phyloP scores from a whole-genome alignment of 1,140 invertebrate species.

The Hetaerina americana region DNA sequence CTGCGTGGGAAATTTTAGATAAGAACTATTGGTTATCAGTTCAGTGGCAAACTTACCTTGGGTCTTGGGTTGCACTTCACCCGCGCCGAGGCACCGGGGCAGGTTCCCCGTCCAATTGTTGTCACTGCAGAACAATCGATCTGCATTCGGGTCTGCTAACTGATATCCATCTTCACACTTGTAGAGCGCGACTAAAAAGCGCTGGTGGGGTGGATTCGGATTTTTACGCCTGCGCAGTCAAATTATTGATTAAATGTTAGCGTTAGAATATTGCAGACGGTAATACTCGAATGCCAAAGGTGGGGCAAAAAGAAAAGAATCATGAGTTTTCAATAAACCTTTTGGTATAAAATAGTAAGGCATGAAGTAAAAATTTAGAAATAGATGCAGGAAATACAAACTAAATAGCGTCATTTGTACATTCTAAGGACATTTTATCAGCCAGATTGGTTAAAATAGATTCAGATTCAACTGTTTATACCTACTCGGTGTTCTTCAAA shows the following conservation, averaged over 20 bases:
- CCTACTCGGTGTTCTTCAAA: no score
- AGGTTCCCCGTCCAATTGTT: conserved; percentile 38
- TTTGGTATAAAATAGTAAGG: not conserved
- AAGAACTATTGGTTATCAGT: no score
- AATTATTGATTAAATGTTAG: not conserved
- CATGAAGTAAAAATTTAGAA: not conserved
- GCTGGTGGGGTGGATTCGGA: conserved; percentile 28
- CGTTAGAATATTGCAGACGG: not conserved
- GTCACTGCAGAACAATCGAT: conserved; percentile 39
- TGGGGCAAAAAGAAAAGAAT: not conserved
- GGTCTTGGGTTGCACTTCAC: no score
- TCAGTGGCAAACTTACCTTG: no score
- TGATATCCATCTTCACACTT: conserved; percentile 36
- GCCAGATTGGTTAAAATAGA: no score
- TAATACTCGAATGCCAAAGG: not conserved
- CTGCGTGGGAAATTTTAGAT: no score
- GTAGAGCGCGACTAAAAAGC: conserved; percentile 42
- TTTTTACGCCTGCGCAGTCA: conserved; percentile 28
- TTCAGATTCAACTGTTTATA: no score
- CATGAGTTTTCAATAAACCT: not conserved
- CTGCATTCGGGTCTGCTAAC: conserved; percentile 30
- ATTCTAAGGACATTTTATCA: no score
- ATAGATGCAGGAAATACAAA: not conserved
- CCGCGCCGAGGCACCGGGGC: conserved; percentile 35
- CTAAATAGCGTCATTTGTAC: no score